Evolutionary conservation across 2,888 invertebrate species (phyloP).

Genomic region (Erebia palarica): DNA sequence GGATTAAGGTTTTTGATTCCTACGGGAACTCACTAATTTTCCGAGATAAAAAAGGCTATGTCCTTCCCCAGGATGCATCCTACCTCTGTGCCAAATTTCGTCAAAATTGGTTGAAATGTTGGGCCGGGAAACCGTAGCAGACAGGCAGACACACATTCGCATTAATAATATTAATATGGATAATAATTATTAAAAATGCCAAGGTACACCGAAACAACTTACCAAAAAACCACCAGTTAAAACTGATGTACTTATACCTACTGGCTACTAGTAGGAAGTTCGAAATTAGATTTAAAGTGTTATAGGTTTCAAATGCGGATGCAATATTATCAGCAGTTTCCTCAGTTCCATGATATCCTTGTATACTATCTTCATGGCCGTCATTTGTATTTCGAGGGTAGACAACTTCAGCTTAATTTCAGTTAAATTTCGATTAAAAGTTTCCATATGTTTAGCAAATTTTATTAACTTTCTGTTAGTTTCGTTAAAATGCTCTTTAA

Average conservation of each 20-base stretch:
- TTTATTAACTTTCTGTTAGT: constrained; percentile 51
- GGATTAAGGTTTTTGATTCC: too few relatives aligned
- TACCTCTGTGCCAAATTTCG: too few relatives aligned
- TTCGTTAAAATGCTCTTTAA: constrained; percentile 50
- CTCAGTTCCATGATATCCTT: constrained; percentile 63
- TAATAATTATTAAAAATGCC: too few relatives aligned
- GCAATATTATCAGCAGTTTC: constrained; percentile 52
- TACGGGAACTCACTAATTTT: too few relatives aligned
- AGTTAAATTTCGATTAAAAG: constrained; percentile 50
- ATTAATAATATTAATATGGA: too few relatives aligned
- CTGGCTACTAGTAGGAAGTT: neutral
- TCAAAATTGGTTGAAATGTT: too few relatives aligned
- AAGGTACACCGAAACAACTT: neutral
- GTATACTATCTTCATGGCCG: constrained; percentile 54
- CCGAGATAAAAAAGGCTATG: too few relatives aligned
- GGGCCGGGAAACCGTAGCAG: too few relatives aligned
- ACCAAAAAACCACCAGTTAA: neutral
- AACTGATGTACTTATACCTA: neutral
- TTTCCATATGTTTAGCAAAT: constrained; percentile 51
- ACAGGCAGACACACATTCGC: too few relatives aligned
- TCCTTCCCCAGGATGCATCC: too few relatives aligned
- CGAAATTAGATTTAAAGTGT: constrained; percentile 14
- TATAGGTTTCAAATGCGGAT: constrained; percentile 53
- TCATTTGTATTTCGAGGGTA: constrained; percentile 57
- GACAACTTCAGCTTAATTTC: constrained; percentile 56